Percentiles rank a stretch among this genome's conserved stretches.
phyloP scores from a whole-genome alignment of 2,797 vertebrate species.

The Poliocrania exsul region DNA sequence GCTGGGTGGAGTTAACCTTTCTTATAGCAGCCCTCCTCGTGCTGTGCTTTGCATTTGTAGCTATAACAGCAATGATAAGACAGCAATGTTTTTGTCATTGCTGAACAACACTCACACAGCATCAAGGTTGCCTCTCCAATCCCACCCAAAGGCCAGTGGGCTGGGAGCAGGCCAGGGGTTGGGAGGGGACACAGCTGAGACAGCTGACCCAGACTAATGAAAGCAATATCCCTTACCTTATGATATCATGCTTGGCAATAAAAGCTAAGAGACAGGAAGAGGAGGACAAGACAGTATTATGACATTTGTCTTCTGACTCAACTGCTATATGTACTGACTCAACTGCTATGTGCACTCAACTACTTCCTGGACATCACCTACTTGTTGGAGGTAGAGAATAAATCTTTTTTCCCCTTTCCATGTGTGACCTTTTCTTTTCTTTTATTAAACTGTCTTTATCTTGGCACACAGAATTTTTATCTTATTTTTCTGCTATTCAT shows the following conservation, averaged over 20 bases:
- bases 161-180: fast-evolving
- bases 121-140: background rate
- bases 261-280: background rate
- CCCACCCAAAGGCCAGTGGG: background rate
- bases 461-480: background rate
- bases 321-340: fast-evolving
- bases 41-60: background rate
- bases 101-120: fast-evolving
- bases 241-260: background rate
- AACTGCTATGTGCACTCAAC: too few relatives aligned
- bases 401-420: background rate
- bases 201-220: background rate
- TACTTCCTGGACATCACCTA: background rate
- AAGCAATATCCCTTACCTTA: background rate
- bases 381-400: background rate
- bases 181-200: background rate
- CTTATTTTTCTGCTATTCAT: background rate
- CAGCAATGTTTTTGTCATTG: fast-evolving
- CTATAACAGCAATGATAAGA: background rate
- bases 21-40: background rate
- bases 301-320: fast-evolving
- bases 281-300: fast-evolving
- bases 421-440: background rate
- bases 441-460: background rate
- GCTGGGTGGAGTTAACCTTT: background rate